phyloP scores from a whole-genome alignment of 1,140 invertebrate species.

The Lutraria rhynchaena region DNA sequence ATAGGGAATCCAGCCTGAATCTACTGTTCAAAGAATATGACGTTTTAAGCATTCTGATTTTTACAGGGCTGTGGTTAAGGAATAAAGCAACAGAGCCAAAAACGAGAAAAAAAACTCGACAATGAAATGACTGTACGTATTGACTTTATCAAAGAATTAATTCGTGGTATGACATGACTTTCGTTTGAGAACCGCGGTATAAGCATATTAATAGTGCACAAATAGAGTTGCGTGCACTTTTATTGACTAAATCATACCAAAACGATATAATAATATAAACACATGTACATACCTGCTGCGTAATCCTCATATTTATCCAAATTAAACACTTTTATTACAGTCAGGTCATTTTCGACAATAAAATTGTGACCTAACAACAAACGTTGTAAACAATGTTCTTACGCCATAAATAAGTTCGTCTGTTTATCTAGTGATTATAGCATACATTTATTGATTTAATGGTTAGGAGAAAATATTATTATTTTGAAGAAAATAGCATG shows the following conservation, averaged over 20 bases:
- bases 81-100: too few relatives aligned
- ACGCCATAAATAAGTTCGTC: conserved; percentile 15
- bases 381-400: conserved; percentile 35
- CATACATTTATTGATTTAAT: background rate
- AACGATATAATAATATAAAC: background rate
- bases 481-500: background rate
- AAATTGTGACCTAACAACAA: conserved; percentile 36
- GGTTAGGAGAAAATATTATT: background rate
- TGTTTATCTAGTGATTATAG: background rate
- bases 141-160: background rate
- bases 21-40: too few relatives aligned
- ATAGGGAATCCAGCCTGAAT: too few relatives aligned
- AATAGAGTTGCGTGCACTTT: background rate
- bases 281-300: conserved; percentile 39
- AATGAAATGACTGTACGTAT: background rate
- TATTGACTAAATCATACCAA: background rate
- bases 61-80: too few relatives aligned
- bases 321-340: background rate
- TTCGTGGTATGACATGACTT: background rate
- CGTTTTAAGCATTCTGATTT: too few relatives aligned
- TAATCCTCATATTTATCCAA: conserved; percentile 50
- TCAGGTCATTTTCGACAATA: background rate
- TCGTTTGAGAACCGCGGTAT: background rate
- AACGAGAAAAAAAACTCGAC: background rate
- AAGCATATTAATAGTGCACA: background rate